These are phyloP conservation scores for Dasysyrphus albostriatus DNA, from an alignment of 2,888 invertebrate genomes.

Conservation along the genomic window DNA sequence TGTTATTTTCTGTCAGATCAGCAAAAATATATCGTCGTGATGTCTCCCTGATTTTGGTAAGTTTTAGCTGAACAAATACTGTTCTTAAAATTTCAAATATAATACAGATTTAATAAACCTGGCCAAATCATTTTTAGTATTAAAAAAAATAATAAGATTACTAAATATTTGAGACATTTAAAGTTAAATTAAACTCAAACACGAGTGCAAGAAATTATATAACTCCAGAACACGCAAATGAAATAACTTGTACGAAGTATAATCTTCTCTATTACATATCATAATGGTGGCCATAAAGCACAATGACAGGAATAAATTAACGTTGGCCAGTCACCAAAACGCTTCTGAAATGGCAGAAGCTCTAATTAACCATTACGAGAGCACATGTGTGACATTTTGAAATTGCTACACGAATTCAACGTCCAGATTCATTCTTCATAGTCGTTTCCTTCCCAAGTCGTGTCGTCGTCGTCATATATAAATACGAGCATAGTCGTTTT, in stretches of 20 bases:
- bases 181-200: constrained; percentile 25
- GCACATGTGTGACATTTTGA: constrained; percentile 75
- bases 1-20: no score
- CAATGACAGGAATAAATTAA: constrained; percentile 73
- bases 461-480: not conserved
- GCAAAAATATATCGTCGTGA: no score
- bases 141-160: not conserved
- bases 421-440: constrained; percentile 72
- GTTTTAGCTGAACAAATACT: no score
- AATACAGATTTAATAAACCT: not conserved
- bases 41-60: no score
- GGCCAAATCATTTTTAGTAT: not conserved
- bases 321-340: constrained; percentile 67
- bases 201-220: constrained; percentile 16
- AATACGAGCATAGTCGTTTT: constrained; percentile 5
- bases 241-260: constrained; percentile 65
- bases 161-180: constrained; percentile 3
- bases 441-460: constrained; percentile 59
- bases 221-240: constrained; percentile 54
- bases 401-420: constrained; percentile 71
- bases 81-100: no score
- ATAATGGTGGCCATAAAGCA: constrained; percentile 70
- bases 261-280: constrained; percentile 69
- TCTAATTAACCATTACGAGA: constrained; percentile 74
- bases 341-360: constrained; percentile 66